phyloP scores from a whole-genome alignment of 2,888 invertebrate species.

The Agrochola circellaris region DNA sequence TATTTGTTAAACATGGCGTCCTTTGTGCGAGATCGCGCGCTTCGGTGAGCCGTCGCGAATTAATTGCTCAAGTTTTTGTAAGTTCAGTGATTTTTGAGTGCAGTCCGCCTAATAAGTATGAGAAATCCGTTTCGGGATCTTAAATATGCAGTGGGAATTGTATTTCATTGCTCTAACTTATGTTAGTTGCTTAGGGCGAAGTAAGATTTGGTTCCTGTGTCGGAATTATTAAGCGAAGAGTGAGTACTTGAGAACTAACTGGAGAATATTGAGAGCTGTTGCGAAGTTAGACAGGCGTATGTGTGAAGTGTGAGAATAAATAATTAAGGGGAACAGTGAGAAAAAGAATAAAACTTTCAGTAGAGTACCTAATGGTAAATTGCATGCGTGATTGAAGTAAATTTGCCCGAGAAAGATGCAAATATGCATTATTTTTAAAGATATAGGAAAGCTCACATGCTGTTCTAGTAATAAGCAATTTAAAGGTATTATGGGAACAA shows the following conservation, averaged over 20 bases:
- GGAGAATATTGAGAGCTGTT: constrained; percentile 34
- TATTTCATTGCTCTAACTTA: constrained; percentile 56
- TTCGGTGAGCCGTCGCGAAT: constrained; percentile 75
- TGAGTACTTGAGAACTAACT: constrained; percentile 35
- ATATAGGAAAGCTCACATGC: too few relatives aligned
- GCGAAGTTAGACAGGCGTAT: constrained; percentile 17
- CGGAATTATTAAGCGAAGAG: constrained; percentile 21
- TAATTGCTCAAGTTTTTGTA: constrained; percentile 77
- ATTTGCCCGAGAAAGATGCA: too few relatives aligned
- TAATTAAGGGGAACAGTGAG: not conserved
- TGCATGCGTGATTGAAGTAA: not conserved
- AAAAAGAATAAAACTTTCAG: not conserved
- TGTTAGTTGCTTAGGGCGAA: constrained; percentile 51
- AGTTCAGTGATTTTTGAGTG: constrained; percentile 73
- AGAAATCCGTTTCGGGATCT: constrained; percentile 70
- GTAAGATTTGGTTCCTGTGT: constrained; percentile 24
- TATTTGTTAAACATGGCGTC: constrained; percentile 86
- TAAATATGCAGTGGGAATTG: constrained; percentile 62
- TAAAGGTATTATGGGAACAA: not conserved
- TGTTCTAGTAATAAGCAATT: not conserved
- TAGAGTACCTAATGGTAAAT: not conserved
- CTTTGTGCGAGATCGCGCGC: constrained; percentile 81
- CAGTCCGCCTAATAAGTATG: constrained; percentile 77
- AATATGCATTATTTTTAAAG: not conserved
- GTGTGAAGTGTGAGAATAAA: constrained; percentile 24